phyloP scores from a whole-genome alignment of 1,140 invertebrate genomes.

The Fopius arisanus region DNA sequence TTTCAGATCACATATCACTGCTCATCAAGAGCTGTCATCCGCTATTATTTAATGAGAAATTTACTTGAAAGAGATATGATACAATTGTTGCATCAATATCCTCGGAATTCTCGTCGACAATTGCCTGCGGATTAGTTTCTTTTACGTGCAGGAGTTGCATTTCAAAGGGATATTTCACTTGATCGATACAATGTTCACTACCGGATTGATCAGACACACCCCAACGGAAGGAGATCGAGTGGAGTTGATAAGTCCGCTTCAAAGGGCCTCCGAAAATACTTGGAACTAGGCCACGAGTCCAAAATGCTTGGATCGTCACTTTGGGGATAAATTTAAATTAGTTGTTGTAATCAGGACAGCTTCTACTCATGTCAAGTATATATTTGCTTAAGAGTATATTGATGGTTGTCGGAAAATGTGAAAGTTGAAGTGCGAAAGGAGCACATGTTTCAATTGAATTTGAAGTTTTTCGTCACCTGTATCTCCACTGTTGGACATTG shows the following conservation, averaged over 20 bases:
- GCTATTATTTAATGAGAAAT: no score
- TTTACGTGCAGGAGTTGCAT: constrained; percentile 64
- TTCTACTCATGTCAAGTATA: no score
- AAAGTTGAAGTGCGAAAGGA: neutral
- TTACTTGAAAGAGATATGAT: constrained; percentile 62
- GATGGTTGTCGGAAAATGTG: no score
- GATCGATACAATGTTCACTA: constrained; percentile 68
- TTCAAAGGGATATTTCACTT: constrained; percentile 66
- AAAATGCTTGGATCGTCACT: constrained; percentile 44
- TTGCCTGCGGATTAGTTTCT: constrained; percentile 24
- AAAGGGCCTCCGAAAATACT: constrained; percentile 65
- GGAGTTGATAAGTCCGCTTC: constrained; percentile 60
- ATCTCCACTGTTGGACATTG: constrained; percentile 47
- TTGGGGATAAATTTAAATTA: no score
- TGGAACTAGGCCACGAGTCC: constrained; percentile 46
- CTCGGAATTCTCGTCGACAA: constrained; percentile 20
- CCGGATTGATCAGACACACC: constrained; percentile 66
- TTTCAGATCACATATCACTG: no score
- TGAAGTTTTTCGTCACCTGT: constrained; percentile 39
- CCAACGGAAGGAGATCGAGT: constrained; percentile 67
- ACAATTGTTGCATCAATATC: constrained; percentile 51
- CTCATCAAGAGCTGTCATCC: no score
- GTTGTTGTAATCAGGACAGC: no score
- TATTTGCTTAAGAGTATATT: no score
- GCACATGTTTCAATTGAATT: neutral